These are phyloP conservation scores for Laticauda laticaudata DNA, from an alignment of 2,113 vertebrate species.

Conservation along the genomic window DNA sequence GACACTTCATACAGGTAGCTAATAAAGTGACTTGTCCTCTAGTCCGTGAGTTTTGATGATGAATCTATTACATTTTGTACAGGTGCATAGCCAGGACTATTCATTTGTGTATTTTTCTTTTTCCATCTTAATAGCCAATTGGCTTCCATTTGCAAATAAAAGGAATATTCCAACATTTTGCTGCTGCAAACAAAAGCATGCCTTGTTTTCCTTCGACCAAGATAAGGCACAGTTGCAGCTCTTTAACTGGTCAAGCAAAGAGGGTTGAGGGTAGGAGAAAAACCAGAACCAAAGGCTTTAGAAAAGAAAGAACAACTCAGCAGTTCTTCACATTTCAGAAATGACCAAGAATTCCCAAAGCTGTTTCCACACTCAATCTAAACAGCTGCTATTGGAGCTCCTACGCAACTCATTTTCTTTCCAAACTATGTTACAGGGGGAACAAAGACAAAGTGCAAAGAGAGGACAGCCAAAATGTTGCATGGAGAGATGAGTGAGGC, in stretches of 20 bases:
- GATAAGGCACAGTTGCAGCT: neutral
- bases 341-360: slow-evolving; percentile 51
- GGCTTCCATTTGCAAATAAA: neutral
- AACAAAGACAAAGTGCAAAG: slow-evolving; percentile 52
- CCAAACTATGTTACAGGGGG: slow-evolving; percentile 56
- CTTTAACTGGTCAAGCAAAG: neutral
- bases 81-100: neutral
- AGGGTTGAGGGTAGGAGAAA: neutral
- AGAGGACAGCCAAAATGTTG: slow-evolving; percentile 66
- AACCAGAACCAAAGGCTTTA: neutral
- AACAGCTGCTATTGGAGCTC: slow-evolving; percentile 61
- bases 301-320: neutral
- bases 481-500: neutral
- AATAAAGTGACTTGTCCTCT: neutral
- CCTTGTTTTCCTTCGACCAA: neutral
- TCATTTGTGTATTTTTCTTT: neutral
- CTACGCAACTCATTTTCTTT: slow-evolving; percentile 23
- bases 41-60: neutral
- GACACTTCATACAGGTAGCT: neutral
- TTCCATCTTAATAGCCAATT: neutral
- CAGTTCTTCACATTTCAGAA: slow-evolving; percentile 33
- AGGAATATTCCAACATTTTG: neutral
- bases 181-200: neutral
- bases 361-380: neutral
- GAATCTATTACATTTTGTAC: neutral